Conservation (phyloP, 2,113 vertebrate genomes). For the Psammodynastes pulverulentus region DNA sequence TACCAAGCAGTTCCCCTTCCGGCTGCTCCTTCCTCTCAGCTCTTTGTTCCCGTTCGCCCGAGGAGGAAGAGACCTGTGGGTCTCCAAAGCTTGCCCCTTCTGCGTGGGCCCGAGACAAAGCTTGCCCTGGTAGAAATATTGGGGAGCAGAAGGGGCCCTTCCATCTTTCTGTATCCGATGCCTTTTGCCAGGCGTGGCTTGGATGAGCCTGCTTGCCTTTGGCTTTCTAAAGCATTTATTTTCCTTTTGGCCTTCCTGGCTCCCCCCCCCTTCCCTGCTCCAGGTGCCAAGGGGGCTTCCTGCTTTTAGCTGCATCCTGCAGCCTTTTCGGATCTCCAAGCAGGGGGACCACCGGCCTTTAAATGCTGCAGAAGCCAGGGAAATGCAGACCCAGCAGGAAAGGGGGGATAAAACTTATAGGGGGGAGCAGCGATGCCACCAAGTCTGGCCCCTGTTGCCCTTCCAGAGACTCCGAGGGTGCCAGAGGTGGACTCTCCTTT, state of each 20-base stretch:
- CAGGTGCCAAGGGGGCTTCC: background rate
- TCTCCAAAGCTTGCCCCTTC: background rate
- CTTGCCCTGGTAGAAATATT: background rate
- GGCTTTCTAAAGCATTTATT: too few relatives aligned
- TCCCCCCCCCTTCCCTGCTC: background rate
- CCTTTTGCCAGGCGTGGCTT: background rate
- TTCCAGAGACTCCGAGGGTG: background rate
- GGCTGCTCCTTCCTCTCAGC: background rate
- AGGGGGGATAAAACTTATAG: background rate
- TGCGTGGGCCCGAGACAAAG: background rate
- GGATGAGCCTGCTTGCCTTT: too few relatives aligned
- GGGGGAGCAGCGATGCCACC: background rate
- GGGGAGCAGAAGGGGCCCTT: fast-evolving
- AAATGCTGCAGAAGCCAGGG: background rate
- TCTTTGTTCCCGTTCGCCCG: background rate
- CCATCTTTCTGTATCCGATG: fast-evolving
- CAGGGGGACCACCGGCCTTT: background rate
- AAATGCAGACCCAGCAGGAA: background rate
- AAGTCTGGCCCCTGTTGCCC: background rate
- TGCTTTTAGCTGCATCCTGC: constrained; percentile 6
- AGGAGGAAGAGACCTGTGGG: background rate
- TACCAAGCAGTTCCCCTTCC: background rate
- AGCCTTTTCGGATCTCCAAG: background rate
- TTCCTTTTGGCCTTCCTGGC: background rate
- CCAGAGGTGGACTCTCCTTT: background rate